These are phyloP conservation scores for Prenolepis imparis DNA, from an alignment of 2,888 invertebrate genomes.

Conservation along the genomic window DNA sequence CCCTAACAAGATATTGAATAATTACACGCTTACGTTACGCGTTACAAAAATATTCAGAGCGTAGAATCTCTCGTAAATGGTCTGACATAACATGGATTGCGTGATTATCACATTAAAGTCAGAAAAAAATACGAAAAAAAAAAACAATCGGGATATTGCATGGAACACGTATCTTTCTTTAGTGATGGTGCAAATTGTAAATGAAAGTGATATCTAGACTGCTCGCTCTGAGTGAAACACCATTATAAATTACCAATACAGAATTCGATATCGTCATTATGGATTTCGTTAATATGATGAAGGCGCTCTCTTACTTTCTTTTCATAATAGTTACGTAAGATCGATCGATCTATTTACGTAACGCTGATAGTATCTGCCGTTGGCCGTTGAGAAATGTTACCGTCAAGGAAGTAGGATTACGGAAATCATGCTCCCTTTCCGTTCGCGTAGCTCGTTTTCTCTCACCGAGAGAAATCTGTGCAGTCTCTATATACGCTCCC, in stretches of 20 bases:
- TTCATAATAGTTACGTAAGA: constrained; percentile 42
- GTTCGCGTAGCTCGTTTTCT: constrained; percentile 26
- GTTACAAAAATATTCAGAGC: constrained; percentile 35
- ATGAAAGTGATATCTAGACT: constrained; percentile 39
- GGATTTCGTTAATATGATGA: constrained; percentile 34
- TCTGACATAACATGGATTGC: not conserved
- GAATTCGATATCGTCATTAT: constrained; percentile 41
- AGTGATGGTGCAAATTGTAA: constrained; percentile 15
- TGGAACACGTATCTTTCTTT: not conserved
- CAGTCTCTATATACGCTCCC: not conserved
- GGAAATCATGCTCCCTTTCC: constrained; percentile 45
- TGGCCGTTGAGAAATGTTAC: constrained; percentile 45
- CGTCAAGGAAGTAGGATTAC: constrained; percentile 49
- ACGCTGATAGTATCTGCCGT: constrained; percentile 20
- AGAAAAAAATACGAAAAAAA: not conserved
- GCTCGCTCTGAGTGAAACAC: constrained; percentile 23
- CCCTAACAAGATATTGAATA: constrained; percentile 31
- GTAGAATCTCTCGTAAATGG: constrained; percentile 24
- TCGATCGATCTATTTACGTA: constrained; percentile 50
- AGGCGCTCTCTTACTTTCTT: constrained; percentile 44
- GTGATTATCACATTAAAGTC: not conserved
- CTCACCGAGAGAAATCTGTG: constrained; percentile 18
- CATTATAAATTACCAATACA: constrained; percentile 25
- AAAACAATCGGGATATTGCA: not conserved
- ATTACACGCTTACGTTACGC: constrained; percentile 6